These are phyloP conservation scores for Hirudo medicinalis DNA, from an alignment of 1,140 invertebrate genomes.

Conservation along the genomic window DNA sequence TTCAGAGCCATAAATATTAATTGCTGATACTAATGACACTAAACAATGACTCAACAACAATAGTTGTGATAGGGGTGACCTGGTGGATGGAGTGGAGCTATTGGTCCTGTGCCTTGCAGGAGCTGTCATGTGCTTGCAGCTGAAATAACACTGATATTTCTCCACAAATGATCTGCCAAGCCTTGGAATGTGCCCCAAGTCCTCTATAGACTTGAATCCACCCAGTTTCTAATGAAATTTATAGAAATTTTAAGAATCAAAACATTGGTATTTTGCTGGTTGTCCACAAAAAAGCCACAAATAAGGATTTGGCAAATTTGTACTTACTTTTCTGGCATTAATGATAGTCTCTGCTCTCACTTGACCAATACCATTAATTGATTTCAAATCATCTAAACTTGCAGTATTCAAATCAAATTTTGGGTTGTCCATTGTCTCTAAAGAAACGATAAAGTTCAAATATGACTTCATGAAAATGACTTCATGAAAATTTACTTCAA, in stretches of 20 bases:
- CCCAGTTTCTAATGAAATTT: constrained; percentile 34
- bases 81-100: neutral
- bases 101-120: constrained; percentile 8
- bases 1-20: no score
- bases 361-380: constrained; percentile 37
- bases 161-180: constrained; percentile 39
- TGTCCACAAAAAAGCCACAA: neutral
- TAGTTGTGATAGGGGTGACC: neutral
- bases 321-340: constrained; percentile 38
- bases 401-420: constrained; percentile 44
- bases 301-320: neutral
- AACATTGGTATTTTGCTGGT: neutral
- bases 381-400: constrained; percentile 35
- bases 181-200: constrained; percentile 37
- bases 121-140: constrained; percentile 28
- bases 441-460: constrained; percentile 46
- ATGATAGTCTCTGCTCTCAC: constrained; percentile 42
- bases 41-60: no score
- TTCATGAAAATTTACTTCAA: no score
- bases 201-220: constrained; percentile 36
- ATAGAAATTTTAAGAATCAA: neutral
- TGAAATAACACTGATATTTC: constrained; percentile 33
- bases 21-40: no score
- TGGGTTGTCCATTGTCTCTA: constrained; percentile 76
- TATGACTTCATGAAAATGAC: no score